Evolutionary conservation across 2,797 vertebrate species (phyloP).

Genomic region (Sebastes hubbsi): DNA sequence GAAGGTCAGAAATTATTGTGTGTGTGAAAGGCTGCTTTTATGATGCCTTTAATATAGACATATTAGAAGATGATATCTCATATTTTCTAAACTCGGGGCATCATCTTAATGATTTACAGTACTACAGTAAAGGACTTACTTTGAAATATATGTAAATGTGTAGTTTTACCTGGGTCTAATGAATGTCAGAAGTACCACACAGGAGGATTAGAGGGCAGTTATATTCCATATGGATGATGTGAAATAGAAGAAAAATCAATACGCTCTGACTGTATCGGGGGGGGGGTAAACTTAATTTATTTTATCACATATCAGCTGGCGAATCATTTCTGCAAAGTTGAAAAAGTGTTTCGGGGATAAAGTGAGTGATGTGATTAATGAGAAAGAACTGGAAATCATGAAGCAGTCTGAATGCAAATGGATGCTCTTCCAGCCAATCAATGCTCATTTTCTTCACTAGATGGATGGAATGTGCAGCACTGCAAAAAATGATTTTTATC

Average conservation of each 20-base stretch:
- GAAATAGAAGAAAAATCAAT: constrained; percentile 55
- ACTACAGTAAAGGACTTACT: not conserved
- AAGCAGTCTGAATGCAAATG: constrained; percentile 50
- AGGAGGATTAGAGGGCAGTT: constrained; percentile 3
- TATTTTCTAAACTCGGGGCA: not conserved
- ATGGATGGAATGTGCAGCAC: constrained; percentile 21
- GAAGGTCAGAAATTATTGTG: not conserved
- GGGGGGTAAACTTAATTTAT: constrained; percentile 39
- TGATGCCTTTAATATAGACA: constrained; percentile 12
- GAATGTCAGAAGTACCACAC: not conserved
- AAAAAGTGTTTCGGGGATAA: constrained; percentile 11
- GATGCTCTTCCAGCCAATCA: constrained; percentile 42
- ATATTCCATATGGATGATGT: constrained; percentile 32
- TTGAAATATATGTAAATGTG: constrained; percentile 7
- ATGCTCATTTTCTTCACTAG: constrained; percentile 53
- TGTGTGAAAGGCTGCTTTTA: not conserved
- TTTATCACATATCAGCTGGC: constrained; percentile 26
- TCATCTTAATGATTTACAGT: constrained; percentile 7
- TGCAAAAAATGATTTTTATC: constrained; percentile 30
- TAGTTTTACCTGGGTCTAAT: not conserved
- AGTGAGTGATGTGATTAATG: constrained; percentile 55
- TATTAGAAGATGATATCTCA: not conserved
- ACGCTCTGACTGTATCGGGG: constrained; percentile 3
- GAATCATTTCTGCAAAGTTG: constrained; percentile 34
- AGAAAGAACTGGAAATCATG: constrained; percentile 29